Evolutionary conservation across 2,888 invertebrate genomes (phyloP).

Genomic region (Periphyllus acericola): DNA sequence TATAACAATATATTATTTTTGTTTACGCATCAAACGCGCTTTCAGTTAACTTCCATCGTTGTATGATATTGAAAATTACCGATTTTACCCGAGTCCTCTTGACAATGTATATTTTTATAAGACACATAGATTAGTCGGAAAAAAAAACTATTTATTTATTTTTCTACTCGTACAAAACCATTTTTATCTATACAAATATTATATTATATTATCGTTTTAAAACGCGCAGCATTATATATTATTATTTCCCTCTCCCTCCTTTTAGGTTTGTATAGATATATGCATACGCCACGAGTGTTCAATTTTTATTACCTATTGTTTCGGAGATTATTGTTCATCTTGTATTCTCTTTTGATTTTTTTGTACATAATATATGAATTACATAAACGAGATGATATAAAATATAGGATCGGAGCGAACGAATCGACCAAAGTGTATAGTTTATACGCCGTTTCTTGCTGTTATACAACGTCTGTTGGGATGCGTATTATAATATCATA

Average conservation of each 20-base stretch:
- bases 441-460: not conserved
- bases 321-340: conserved; percentile 32
- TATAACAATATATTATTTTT: conserved; percentile 26
- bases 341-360: conserved; percentile 31
- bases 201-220: not conserved
- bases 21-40: not conserved
- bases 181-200: conserved; percentile 23
- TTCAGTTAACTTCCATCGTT: not conserved
- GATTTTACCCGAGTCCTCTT: not conserved
- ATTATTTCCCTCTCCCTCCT: conserved; percentile 2
- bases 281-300: conserved; percentile 60
- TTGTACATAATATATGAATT: conserved; percentile 37
- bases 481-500: not conserved
- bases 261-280: conserved; percentile 35
- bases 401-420: conserved; percentile 4
- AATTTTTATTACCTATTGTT: conserved; percentile 54
- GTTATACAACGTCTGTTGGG: not conserved
- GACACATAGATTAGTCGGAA: conserved; percentile 8
- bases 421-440: not conserved
- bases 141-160: conserved; percentile 38
- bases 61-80: not conserved
- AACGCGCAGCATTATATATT: conserved; percentile 11
- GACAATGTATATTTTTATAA: conserved; percentile 29
- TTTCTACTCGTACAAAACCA: conserved; percentile 31
- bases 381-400: not conserved